These are phyloP conservation scores for Clytia hemisphaerica DNA, from an alignment of 30 jellyfish, hydroid and myxozoan genomes.

Conservation along the genomic window DNA sequence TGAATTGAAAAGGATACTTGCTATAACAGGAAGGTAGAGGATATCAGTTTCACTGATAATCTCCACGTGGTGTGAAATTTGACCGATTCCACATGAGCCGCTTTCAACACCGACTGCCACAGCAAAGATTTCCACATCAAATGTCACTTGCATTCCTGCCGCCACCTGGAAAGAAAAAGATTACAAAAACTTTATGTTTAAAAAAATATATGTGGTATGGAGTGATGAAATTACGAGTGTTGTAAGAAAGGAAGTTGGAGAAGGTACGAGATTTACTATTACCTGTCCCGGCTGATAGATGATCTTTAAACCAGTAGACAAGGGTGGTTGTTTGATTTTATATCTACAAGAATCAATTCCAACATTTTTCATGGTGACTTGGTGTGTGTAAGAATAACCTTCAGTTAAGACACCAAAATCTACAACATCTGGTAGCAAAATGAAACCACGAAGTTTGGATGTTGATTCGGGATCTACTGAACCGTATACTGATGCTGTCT, in stretches of 20 bases:
- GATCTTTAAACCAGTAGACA: slow-evolving; percentile 88
- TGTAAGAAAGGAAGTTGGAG: neutral
- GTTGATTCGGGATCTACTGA: slow-evolving; percentile 57
- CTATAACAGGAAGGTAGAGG: slow-evolving; percentile 65
- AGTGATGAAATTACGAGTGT: neutral
- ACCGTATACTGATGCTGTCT: slow-evolving; percentile 79
- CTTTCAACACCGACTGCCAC: slow-evolving; percentile 94
- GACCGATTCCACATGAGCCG: slow-evolving; percentile 84
- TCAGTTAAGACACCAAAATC: slow-evolving; percentile 82
- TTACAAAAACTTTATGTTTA: neutral
- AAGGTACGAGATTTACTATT: neutral
- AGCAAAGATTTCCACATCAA: slow-evolving; percentile 83
- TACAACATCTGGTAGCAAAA: slow-evolving; percentile 57
- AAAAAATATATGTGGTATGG: no score
- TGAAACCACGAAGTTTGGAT: slow-evolving; percentile 62
- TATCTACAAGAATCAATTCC: slow-evolving; percentile 73
- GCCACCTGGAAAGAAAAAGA: slow-evolving; percentile 57
- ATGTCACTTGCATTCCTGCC: slow-evolving; percentile 77
- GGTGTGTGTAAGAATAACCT: slow-evolving; percentile 54
- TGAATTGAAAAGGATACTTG: slow-evolving; percentile 65
- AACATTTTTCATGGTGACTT: slow-evolving; percentile 69
- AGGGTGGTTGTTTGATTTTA: slow-evolving; percentile 88
- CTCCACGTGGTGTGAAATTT: slow-evolving; percentile 69
- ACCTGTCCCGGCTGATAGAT: slow-evolving; percentile 77
- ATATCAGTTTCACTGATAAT: slow-evolving; percentile 68